Percentiles rank a stretch among this genome's conserved stretches.
phyloP scores from a whole-genome alignment of 2,797 vertebrate species.

The Esox lucius region DNA sequence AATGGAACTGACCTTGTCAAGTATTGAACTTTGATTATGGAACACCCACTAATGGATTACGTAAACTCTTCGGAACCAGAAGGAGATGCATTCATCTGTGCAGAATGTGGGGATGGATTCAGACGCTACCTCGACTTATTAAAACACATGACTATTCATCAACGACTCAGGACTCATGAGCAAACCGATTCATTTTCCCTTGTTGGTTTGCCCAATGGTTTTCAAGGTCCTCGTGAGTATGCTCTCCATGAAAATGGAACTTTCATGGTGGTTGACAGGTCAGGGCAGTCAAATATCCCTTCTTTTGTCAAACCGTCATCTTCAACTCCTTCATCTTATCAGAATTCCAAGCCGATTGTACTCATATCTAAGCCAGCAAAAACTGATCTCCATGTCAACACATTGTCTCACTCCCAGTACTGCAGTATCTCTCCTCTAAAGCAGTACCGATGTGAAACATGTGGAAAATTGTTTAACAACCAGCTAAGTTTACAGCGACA shows the following conservation, averaged over 20 bases:
- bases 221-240: conserved; percentile 77
- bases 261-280: conserved; percentile 71
- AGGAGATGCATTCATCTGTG: conserved; percentile 80
- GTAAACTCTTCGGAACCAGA: conserved; percentile 44
- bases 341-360: neutral
- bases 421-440: neutral
- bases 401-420: neutral
- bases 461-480: conserved; percentile 72
- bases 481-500: conserved; percentile 74
- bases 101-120: conserved; percentile 83
- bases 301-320: conserved; percentile 60
- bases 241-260: conserved; percentile 82
- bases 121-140: conserved; percentile 74
- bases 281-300: conserved; percentile 55
- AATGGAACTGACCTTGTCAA: neutral
- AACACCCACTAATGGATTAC: conserved; percentile 61
- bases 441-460: conserved; percentile 74
- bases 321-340: conserved; percentile 31
- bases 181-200: conserved; percentile 73
- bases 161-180: conserved; percentile 78
- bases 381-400: neutral
- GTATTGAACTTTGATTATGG: conserved; percentile 64
- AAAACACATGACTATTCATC: conserved; percentile 76
- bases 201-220: conserved; percentile 72
- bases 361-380: neutral